Base-by-base conservation (phyloP, 2,797 vertebrate species). In the Microctenopoma lineatum region DNA sequence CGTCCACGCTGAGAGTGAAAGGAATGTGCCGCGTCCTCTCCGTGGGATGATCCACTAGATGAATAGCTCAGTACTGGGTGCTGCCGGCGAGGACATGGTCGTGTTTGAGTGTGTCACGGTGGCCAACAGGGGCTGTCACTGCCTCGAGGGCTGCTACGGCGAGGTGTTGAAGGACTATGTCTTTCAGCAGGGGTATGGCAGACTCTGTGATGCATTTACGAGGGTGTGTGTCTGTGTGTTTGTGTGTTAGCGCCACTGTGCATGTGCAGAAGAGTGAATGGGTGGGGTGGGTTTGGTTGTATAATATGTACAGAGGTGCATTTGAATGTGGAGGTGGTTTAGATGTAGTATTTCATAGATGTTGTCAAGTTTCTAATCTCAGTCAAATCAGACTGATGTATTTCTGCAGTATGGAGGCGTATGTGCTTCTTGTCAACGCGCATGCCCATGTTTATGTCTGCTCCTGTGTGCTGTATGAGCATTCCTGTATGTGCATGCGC, bases 61-160 rank as follows among this genome's bases (percentile, higher is more conserved):
- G 87, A 88, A 78, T 86, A 84, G 85, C 81, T 90, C 90, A 5
- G 66, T 83, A 48, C 80, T 78, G 7, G 84, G 83, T 44, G 72
- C 73, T 48, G 74, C 61, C 75, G 68, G 68, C 62, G 72, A 93
- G 80, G 91, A 85, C 77, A 56, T 73, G 87, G 89, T 65, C 81
- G 91, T 89, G 87, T 92, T 90, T 80, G 81, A 63, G 82, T 94
- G 93, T 75, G 86, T 95, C 90, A 92, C 66, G 10, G 84, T 82
- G 79, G 75, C 87, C 79, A 70, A 77, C 67, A 57, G 82, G 74
- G 86, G 85, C 81, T 90, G 85, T 25, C 88, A 57, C 58, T 91
- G 90, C 77, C 86, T 91, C 0, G 83, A 90, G 64, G 87, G 90
- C 80, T 89, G 84, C 82, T 89, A 91, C 80, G 78, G 87, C 70